Conservation (phyloP, 2,888 invertebrate species). For the Hyppa rectilinea region DNA sequence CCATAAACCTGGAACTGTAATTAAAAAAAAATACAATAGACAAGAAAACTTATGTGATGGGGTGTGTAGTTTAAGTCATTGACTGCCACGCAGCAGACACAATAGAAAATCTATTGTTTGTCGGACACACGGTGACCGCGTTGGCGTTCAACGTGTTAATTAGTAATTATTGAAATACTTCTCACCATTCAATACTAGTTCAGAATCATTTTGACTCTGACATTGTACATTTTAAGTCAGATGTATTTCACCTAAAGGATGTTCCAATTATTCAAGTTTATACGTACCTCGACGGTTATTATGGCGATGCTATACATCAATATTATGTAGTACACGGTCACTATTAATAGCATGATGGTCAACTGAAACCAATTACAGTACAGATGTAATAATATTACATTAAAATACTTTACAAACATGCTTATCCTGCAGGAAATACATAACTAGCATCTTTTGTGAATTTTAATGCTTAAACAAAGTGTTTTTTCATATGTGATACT, state of each 20-base stretch:
- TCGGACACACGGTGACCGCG: no score
- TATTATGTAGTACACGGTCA: constrained; percentile 66
- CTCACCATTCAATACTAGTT: not conserved
- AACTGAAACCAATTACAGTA: constrained; percentile 69
- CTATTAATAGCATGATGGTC: constrained; percentile 63
- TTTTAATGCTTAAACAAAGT: no score
- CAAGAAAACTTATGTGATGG: no score
- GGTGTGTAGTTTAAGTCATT: no score
- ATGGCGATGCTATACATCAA: constrained; percentile 61
- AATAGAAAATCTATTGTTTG: no score
- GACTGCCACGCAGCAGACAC: no score
- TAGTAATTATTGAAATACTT: not conserved
- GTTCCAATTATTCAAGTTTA: not conserved
- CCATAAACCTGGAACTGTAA: no score
- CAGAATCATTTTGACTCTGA: not conserved
- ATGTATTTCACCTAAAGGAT: not conserved
- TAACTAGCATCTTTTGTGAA: not conserved
- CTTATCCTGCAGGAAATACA: no score
- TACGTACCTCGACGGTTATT: constrained; percentile 64
- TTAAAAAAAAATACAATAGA: no score
- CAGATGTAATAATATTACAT: not conserved
- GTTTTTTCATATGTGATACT: no score
- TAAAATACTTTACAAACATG: not conserved
- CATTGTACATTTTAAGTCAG: not conserved
- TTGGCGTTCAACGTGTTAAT: no score